These are phyloP conservation scores for Anarrhichthys ocellatus DNA, from an alignment of 2,113 vertebrate genomes.

Conservation along the genomic window DNA sequence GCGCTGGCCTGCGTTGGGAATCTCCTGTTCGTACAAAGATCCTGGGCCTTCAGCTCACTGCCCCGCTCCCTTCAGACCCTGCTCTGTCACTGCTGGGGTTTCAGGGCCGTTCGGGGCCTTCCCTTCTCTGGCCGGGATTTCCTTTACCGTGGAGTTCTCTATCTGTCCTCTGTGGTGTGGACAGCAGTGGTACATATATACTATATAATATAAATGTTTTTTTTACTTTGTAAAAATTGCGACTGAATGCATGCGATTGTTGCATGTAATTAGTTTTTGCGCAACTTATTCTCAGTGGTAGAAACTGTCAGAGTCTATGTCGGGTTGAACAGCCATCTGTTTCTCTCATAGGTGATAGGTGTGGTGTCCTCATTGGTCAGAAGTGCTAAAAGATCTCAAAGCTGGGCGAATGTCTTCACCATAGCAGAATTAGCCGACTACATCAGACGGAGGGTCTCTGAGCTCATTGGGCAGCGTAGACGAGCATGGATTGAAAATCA, in stretches of 20 bases:
- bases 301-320: not conserved
- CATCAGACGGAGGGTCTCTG: slow-evolving; percentile 43
- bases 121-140: slow-evolving; percentile 2
- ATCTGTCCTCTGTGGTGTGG: slow-evolving; percentile 50
- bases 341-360: slow-evolving; percentile 59
- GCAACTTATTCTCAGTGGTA: not conserved
- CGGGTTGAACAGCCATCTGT: not conserved
- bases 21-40: slow-evolving; percentile 56
- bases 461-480: slow-evolving; percentile 47
- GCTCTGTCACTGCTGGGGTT: slow-evolving; percentile 36
- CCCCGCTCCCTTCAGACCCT: slow-evolving; percentile 48
- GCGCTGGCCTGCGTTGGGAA: slow-evolving; percentile 60
- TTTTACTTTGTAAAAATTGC: not conserved
- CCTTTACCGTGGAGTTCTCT: slow-evolving; percentile 43
- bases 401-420: slow-evolving; percentile 57
- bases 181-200: slow-evolving; percentile 75
- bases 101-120: not conserved
- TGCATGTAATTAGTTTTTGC: not conserved
- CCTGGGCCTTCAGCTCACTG: slow-evolving; percentile 38
- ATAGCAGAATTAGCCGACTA: slow-evolving; percentile 65
- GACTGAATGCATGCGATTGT: not conserved
- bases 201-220: not conserved
- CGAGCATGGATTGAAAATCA: slow-evolving; percentile 35
- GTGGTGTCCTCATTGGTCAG: slow-evolving; percentile 63
- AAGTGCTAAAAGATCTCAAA: slow-evolving; percentile 65